phyloP scores from a whole-genome alignment of 2,113 vertebrate species.

The Nycticryphes semicollaris region DNA sequence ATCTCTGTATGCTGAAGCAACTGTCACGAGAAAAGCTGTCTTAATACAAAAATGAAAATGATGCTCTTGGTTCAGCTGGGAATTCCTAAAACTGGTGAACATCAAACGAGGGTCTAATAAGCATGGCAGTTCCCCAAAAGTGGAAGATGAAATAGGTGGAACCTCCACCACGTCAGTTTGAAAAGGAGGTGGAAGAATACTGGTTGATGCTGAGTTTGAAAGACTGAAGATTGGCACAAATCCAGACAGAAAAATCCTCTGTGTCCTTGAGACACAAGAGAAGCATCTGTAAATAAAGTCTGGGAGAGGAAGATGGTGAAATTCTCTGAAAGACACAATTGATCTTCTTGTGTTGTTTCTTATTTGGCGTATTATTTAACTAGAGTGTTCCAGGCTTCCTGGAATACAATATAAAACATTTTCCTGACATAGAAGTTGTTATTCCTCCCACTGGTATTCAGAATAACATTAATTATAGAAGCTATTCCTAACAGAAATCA shows the following conservation, averaged over 20 bases:
- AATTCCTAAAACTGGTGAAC: neutral
- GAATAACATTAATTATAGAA: neutral
- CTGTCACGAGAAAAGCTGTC: neutral
- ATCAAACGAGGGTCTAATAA: neutral
- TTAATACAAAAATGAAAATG: neutral
- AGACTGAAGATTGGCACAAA: neutral
- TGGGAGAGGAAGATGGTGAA: neutral
- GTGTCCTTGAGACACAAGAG: neutral
- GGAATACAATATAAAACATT: neutral
- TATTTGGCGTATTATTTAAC: neutral
- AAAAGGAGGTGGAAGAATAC: neutral
- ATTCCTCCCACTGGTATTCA: neutral
- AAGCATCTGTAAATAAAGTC: neutral
- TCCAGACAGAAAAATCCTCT: neutral
- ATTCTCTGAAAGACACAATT: neutral
- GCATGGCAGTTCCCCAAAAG: neutral
- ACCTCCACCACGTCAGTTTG: neutral
- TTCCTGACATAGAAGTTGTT: neutral
- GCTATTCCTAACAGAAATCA: neutral
- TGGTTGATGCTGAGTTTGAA: neutral
- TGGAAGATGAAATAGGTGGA: neutral
- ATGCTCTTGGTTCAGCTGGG: neutral
- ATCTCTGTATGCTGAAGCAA: neutral
- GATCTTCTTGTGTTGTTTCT: neutral
- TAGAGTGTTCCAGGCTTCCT: neutral